These are phyloP conservation scores for Cataglyphis livida DNA, from an alignment of 2,888 invertebrate species.

Conservation along the genomic window DNA sequence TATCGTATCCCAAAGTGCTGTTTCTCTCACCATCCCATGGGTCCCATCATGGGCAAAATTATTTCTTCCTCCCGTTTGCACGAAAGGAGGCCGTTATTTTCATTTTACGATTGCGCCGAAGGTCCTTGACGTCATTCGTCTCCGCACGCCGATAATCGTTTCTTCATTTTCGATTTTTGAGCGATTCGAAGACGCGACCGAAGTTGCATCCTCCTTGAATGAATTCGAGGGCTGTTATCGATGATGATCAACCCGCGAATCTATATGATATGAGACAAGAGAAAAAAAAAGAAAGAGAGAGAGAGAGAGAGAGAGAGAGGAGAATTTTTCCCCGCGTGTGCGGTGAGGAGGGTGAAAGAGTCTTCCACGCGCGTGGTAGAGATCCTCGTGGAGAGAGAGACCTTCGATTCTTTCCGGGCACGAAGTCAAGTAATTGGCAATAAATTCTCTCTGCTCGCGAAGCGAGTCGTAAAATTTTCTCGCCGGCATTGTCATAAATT, in stretches of 20 bases:
- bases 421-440: constrained; percentile 76
- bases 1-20: neutral
- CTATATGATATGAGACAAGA: constrained; percentile 39
- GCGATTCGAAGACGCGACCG: constrained; percentile 2
- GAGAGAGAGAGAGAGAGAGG: neutral
- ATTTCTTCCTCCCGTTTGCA: constrained; percentile 14
- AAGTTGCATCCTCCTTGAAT: constrained; percentile 36
- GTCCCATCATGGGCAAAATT: constrained; percentile 19
- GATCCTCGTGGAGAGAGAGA: constrained; percentile 50
- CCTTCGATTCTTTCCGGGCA: constrained; percentile 75
- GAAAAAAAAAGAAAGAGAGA: too few relatives aligned
- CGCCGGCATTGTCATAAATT: constrained; percentile 74
- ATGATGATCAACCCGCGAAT: constrained; percentile 30
- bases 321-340: constrained; percentile 33
- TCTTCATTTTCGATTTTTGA: constrained; percentile 20
- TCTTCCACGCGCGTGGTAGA: constrained; percentile 64
- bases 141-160: constrained; percentile 38
- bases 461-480: constrained; percentile 76
- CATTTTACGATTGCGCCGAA: neutral
- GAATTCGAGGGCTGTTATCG: constrained; percentile 38
- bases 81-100: neutral
- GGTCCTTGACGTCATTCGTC: neutral
- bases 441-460: constrained; percentile 67
- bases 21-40: constrained; percentile 16
- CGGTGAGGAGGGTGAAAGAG: constrained; percentile 30